Evolutionary conservation across 1,140 invertebrate species (phyloP).

Genomic region (Musca vetustissima): DNA sequence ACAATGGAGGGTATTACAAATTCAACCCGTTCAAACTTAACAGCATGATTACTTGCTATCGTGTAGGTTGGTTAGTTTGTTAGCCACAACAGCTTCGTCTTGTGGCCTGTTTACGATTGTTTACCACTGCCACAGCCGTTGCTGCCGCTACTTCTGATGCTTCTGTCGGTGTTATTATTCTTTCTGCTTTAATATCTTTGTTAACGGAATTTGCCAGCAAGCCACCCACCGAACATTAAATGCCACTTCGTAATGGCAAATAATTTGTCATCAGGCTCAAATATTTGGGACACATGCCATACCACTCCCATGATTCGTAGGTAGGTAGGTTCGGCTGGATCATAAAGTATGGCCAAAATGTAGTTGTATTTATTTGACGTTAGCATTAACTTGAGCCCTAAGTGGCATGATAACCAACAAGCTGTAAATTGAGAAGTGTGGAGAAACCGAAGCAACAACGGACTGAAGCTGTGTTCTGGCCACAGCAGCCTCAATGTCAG

Average conservation of each 20-base stretch:
- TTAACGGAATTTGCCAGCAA: conserved; percentile 2
- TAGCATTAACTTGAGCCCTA: background rate
- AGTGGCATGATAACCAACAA: background rate
- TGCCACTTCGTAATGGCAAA: conserved; percentile 6
- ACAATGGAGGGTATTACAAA: too few species aligned
- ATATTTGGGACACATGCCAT: too few species aligned
- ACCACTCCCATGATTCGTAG: too few species aligned
- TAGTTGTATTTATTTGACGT: conserved; percentile 9
- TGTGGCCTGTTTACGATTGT: background rate
- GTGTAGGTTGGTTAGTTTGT: too few species aligned
- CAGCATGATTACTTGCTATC: too few species aligned
- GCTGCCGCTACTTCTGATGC: background rate
- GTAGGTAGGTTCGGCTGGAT: too few species aligned
- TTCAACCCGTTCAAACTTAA: too few species aligned
- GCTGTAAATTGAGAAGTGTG: background rate
- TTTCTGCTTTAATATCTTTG: background rate
- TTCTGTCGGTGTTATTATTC: background rate
- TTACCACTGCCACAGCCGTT: too few species aligned
- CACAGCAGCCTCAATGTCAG: too few species aligned
- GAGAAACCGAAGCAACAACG: background rate
- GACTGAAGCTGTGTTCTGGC: background rate
- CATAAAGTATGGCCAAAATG: background rate
- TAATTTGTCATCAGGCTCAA: background rate
- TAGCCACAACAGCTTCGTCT: background rate
- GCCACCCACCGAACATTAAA: background rate